phyloP scores from a whole-genome alignment of 1,140 invertebrate species.

The Globodera rostochiensis region DNA sequence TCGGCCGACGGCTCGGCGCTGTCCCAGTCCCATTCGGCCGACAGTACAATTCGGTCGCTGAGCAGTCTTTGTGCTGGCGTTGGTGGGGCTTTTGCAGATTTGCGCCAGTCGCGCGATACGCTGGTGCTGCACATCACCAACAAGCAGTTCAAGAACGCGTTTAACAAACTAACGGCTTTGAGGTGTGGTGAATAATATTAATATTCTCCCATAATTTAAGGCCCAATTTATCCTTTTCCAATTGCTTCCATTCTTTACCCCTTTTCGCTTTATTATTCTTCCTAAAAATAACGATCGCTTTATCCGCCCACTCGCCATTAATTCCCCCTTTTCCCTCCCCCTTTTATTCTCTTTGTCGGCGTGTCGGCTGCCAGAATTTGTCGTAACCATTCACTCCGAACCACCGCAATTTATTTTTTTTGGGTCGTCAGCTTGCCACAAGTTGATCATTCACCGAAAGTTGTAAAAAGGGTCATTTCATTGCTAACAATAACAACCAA shows the following conservation, averaged over 20 bases:
- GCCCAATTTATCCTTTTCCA: neutral
- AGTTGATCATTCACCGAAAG: neutral
- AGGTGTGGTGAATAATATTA: conserved; percentile 35
- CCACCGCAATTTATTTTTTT: neutral
- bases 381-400: neutral
- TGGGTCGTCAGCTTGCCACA: neutral
- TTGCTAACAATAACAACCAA: conserved; percentile 2
- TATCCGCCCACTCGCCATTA: conserved; percentile 15
- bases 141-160: conserved; percentile 58
- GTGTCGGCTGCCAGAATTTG: neutral
- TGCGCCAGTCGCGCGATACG: conserved; percentile 45
- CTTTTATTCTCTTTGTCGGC: neutral
- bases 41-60: conserved; percentile 34
- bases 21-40: neutral
- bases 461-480: neutral
- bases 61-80: conserved; percentile 35
- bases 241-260: neutral
- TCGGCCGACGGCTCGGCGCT: neutral
- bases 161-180: conserved; percentile 52
- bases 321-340: neutral
- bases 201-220: no score
- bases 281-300: conserved; percentile 22
- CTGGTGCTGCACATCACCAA: conserved; percentile 62
- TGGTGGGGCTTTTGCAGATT: neutral
- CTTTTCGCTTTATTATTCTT: conserved; percentile 13